Evolutionary conservation across 2,888 invertebrate species (phyloP).

Genomic region (Synanthedon formicaeformis): DNA sequence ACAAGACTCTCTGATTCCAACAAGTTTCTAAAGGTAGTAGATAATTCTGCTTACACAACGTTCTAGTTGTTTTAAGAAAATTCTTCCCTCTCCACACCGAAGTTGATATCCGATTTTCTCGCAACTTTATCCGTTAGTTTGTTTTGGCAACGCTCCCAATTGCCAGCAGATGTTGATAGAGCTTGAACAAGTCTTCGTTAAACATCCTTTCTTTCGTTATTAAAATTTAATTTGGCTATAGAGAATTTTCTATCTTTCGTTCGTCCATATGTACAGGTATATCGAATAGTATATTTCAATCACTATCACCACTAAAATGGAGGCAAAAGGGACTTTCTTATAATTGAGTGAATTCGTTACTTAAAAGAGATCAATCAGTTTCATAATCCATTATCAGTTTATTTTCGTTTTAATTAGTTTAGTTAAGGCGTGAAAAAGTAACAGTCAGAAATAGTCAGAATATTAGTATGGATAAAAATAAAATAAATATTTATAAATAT

Average conservation of each 20-base stretch:
- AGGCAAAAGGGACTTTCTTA: too few relatives aligned
- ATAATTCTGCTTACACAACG: not conserved
- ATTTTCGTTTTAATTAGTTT: too few relatives aligned
- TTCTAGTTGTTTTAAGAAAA: not conserved
- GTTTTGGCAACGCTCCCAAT: conserved; percentile 51
- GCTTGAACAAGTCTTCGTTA: conserved; percentile 27
- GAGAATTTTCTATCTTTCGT: not conserved
- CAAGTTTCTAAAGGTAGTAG: not conserved
- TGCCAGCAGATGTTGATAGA: conserved; percentile 44
- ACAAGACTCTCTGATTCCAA: too few relatives aligned
- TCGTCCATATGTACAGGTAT: not conserved
- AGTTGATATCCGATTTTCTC: conserved; percentile 34
- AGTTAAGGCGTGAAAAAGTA: too few relatives aligned
- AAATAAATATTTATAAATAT: too few relatives aligned
- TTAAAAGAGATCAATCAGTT: too few relatives aligned
- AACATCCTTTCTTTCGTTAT: conserved; percentile 21
- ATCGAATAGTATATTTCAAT: not conserved
- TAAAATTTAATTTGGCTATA: conserved; percentile 16
- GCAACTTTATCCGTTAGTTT: conserved; percentile 25
- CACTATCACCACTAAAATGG: too few relatives aligned
- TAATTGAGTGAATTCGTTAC: too few relatives aligned
- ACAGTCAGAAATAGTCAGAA: too few relatives aligned
- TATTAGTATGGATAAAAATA: too few relatives aligned
- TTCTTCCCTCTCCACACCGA: conserved; percentile 13
- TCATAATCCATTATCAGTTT: too few relatives aligned